Base-by-base conservation (phyloP, 2,797 vertebrate genomes). In the Sebastes vulpes region DNA sequence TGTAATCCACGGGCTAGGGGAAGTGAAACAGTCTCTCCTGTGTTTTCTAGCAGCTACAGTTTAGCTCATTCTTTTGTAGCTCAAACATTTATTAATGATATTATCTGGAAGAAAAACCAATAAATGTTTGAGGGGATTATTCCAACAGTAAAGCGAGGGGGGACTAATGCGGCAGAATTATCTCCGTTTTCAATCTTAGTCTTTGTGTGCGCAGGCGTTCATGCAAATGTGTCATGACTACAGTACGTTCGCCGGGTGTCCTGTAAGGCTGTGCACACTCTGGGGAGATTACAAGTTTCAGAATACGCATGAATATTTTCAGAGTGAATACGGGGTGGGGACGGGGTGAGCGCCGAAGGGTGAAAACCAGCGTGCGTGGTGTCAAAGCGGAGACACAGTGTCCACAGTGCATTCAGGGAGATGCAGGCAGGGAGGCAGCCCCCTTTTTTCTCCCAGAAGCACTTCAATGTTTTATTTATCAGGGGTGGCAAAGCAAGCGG, bases 401-500 rank as follows among this genome's bases (percentile, higher is more conserved):
- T 89, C 89, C 84, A 59, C 6, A 29, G 85, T 83, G 87, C 80
- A 81, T 83, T 86, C 82, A 75, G 81, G 75, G 76, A 83, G 79
- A 85, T 87, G 87, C 64, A 85, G 83, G 70, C 81, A 54, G 82
- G 81, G 65, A 82, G 75, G 69, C 75, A 53, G 67, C 60, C 78
- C 79, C 61, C 26, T 54, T 31, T 31, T 32, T 67, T 56, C 87
- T 90, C 84, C 90, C 25, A 38, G 74, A 70, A 91, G 84, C 77
- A 81, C 84, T 84, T 60, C 57, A 9, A 93, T 94, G 93, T 95
- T 94, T 95, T 94, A 95, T 95, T 95, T 89, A 95, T 91, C 78
- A 87, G 81, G 75, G 72, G 75, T 81, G 84, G 86, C 79, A 53
- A 87, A 90, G 90, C 80, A 92, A 90, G 89, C 73, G 75, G 66